phyloP scores from a whole-genome alignment of 1,140 invertebrate species.

The Ctenoplectra terminalis region DNA sequence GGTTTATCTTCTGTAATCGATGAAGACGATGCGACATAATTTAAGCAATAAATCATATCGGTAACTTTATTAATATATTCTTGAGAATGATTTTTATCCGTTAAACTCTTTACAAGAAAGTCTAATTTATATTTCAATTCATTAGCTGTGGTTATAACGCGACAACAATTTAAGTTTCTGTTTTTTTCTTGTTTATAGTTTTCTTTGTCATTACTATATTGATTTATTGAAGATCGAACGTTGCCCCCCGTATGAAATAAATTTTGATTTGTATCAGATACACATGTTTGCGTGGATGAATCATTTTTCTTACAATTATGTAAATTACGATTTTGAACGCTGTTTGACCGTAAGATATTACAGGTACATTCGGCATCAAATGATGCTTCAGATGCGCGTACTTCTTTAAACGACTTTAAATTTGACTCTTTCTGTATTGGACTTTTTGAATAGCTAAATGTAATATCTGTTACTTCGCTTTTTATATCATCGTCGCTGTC shows the following conservation, averaged over 20 bases:
- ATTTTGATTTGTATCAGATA: neutral
- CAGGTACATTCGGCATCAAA: neutral
- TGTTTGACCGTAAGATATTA: neutral
- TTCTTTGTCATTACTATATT: neutral
- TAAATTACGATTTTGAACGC: neutral
- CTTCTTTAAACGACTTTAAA: neutral
- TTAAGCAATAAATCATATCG: constrained; percentile 67
- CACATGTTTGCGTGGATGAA: constrained; percentile 18
- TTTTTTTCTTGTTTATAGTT: neutral
- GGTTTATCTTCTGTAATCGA: neutral
- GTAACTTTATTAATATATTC: constrained; percentile 70
- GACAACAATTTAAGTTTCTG: neutral
- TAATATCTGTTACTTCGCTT: constrained; percentile 73
- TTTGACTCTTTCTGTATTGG: neutral
- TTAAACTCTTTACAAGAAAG: constrained; percentile 67
- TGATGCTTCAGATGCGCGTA: neutral
- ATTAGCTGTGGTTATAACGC: neutral
- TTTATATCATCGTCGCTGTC: constrained; percentile 78
- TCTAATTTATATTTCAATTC: constrained; percentile 69
- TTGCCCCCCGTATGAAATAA: neutral
- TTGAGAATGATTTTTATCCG: constrained; percentile 67
- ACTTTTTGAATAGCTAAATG: neutral
- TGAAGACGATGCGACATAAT: constrained; percentile 64
- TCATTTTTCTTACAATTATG: neutral
- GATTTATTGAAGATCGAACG: neutral